A percentile compares a stretch with the other conserved stretches of the same genome.
Conservation (phyloP, 2,797 vertebrate genomes). For the Coregonus suidteri region DNA sequence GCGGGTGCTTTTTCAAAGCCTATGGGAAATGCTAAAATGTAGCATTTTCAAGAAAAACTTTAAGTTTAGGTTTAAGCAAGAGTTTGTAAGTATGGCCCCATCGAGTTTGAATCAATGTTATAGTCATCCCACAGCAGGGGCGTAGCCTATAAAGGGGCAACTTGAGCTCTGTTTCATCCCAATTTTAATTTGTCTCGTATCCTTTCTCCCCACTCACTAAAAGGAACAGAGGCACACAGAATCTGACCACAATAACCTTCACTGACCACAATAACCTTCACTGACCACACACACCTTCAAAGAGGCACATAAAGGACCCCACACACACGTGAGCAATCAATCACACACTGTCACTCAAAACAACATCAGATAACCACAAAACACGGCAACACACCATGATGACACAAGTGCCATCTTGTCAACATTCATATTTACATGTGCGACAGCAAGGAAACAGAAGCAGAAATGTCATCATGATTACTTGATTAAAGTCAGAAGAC, state of each 20-base stretch:
- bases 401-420: neutral
- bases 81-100: neutral
- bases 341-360: neutral
- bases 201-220: neutral
- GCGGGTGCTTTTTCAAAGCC: too few relatives aligned
- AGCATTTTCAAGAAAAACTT: too few relatives aligned
- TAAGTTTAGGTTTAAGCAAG: too few relatives aligned
- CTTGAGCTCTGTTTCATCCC: neutral
- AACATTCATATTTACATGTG: neutral
- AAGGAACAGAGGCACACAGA: neutral
- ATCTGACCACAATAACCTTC: neutral
- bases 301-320: neutral
- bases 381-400: neutral
- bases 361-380: too few relatives aligned
- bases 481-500: conserved; percentile 17
- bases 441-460: neutral
- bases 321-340: neutral
- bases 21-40: too few relatives aligned
- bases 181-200: neutral
- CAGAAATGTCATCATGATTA: conserved; percentile 17
- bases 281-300: neutral
- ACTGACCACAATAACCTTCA: neutral
- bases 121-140: neutral
- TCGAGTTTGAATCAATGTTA: neutral
- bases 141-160: too few relatives aligned